phyloP scores from a whole-genome alignment of 2,888 invertebrate species.

The Cephus runcator region DNA sequence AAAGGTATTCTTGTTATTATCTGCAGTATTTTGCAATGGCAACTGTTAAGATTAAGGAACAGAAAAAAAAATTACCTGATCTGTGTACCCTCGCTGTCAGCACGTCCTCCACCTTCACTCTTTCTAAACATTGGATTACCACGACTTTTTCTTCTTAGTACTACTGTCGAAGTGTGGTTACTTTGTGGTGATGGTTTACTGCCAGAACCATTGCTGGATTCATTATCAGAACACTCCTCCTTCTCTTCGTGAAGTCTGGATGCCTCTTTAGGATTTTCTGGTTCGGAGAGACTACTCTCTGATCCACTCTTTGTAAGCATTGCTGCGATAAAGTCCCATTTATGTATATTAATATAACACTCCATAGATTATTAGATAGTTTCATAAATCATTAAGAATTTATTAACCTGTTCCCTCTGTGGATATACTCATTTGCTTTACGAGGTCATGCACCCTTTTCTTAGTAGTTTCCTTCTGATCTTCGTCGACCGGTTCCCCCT shows the following conservation, averaged over 20 bases:
- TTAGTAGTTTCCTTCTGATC: conserved; percentile 65
- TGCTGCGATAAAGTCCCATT: conserved; percentile 47
- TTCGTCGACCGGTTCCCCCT: conserved; percentile 61
- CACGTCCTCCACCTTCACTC: conserved; percentile 70
- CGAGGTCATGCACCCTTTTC: conserved; percentile 73
- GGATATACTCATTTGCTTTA: conserved; percentile 85
- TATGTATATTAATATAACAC: not conserved
- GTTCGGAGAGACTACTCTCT: conserved; percentile 87
- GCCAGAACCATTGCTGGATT: conserved; percentile 63
- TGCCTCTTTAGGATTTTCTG: conserved; percentile 78
- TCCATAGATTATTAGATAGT: not conserved
- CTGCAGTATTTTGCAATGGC: not conserved
- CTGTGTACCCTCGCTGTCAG: conserved; percentile 61
- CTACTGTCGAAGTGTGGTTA: conserved; percentile 66
- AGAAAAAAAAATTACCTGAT: conserved; percentile 39
- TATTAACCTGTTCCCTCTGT: conserved; percentile 71
- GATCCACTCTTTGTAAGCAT: conserved; percentile 84
- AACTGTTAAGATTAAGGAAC: not conserved
- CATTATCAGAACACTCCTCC: conserved; percentile 77
- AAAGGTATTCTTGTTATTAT: conserved; percentile 7
- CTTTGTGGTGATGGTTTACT: conserved; percentile 54
- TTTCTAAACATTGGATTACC: conserved; percentile 76
- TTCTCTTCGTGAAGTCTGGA: conserved; percentile 78
- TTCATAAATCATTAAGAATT: not conserved
- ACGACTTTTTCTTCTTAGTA: conserved; percentile 73